Percentiles rank a stretch among this genome's conserved stretches.
Evolutionary conservation across 1,140 invertebrate species (phyloP).

Genomic region (Pseudomyrmex gracilis): DNA sequence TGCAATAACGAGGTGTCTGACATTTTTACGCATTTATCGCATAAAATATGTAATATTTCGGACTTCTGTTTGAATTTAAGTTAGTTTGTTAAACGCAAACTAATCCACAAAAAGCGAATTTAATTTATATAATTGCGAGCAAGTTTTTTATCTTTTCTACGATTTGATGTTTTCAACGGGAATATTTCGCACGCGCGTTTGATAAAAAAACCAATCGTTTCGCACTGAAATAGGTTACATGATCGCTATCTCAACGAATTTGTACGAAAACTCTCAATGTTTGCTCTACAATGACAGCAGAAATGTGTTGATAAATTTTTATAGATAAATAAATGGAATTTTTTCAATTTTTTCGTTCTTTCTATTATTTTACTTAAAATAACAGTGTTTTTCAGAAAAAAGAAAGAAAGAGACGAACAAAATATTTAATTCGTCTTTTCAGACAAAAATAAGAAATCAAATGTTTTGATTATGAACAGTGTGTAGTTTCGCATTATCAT

Average conservation of each 20-base stretch:
- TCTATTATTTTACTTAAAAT: no score
- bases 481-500: not conserved
- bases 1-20: not conserved
- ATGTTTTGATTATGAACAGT: no score
- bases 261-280: not conserved
- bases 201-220: conserved; percentile 12
- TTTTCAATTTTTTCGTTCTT: no score
- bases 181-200: not conserved
- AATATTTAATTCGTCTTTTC: no score
- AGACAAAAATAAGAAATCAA: no score
- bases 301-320: not conserved
- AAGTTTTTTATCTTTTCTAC: conserved; percentile 8
- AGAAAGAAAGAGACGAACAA: no score
- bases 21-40: not conserved
- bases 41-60: not conserved
- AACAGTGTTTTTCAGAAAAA: no score
- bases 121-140: not conserved
- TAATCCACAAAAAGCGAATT: not conserved
- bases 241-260: conserved; percentile 26
- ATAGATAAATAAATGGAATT: no score
- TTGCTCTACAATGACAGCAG: not conserved
- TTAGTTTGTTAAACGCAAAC: not conserved
- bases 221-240: not conserved
- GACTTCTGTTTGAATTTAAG: conserved; percentile 4
- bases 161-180: not conserved